Evolutionary conservation across 2,113 vertebrate genomes (phyloP).

Genomic region (Puffinus mauretanicus): DNA sequence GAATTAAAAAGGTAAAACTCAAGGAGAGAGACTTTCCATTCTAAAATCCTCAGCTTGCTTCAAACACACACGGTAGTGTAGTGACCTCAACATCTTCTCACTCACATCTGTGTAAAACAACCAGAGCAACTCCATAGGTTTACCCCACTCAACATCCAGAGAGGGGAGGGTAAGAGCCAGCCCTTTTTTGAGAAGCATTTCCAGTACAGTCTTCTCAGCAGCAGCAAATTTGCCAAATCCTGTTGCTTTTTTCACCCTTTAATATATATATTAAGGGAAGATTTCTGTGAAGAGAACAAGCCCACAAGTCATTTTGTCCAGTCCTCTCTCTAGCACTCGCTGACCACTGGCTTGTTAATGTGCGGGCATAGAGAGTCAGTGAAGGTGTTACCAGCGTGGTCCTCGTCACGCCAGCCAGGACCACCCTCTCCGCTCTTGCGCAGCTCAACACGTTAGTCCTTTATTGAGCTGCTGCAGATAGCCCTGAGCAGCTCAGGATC

Average conservation of each 20-base stretch:
- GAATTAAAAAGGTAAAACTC: not conserved
- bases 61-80: not conserved
- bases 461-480: not conserved
- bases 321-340: not conserved
- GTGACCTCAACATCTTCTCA: not conserved
- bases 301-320: not conserved
- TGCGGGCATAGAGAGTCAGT: accelerated
- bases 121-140: not conserved
- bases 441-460: not conserved
- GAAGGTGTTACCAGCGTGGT: not conserved
- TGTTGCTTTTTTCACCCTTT: not conserved
- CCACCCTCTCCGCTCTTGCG: accelerated
- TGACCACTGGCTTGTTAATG: not conserved
- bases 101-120: not conserved
- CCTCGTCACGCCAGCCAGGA: not conserved
- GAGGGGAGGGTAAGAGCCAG: not conserved
- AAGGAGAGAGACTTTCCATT: not conserved
- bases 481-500: not conserved
- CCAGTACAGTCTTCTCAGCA: not conserved
- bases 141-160: not conserved
- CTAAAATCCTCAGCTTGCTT: not conserved
- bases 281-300: not conserved
- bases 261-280: not conserved
- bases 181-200: not conserved
- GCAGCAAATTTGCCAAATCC: not conserved